Conservation (phyloP, 2,888 invertebrate species). For the Acleris sparsana region DNA sequence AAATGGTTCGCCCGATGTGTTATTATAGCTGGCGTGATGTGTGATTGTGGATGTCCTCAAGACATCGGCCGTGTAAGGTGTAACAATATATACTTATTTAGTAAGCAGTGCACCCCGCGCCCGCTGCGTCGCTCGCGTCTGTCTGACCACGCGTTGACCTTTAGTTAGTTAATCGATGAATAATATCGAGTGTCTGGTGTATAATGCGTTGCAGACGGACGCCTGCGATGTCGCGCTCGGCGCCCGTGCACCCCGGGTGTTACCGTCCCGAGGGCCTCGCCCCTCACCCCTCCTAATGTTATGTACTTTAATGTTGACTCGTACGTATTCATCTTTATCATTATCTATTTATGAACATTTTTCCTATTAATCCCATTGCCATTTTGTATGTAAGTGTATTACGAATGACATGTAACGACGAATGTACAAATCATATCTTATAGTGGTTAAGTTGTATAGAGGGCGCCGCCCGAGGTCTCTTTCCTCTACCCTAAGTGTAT, state of each 20-base stretch:
- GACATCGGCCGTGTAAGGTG: constrained; percentile 21
- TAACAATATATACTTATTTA: constrained; percentile 34
- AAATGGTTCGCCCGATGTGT: constrained; percentile 25
- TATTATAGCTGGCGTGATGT: constrained; percentile 20
- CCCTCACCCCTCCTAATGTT: constrained; percentile 39
- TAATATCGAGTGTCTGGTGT: too few relatives aligned
- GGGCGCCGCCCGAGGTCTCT: constrained; percentile 17
- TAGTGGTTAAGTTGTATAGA: constrained; percentile 26
- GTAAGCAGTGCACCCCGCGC: constrained; percentile 29
- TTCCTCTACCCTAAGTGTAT: constrained; percentile 28
- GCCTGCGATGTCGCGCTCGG: constrained; percentile 19
- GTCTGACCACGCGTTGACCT: too few relatives aligned
- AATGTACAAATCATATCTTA: constrained; percentile 38
- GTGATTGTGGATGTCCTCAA: constrained; percentile 25
- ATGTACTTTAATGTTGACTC: constrained; percentile 53
- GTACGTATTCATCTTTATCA: constrained; percentile 51
- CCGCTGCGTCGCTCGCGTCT: background rate
- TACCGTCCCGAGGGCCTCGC: constrained; percentile 49
- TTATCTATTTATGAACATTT: constrained; percentile 42
- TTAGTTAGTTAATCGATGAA: too few relatives aligned
- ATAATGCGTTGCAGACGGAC: too few relatives aligned
- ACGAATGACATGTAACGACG: constrained; percentile 34
- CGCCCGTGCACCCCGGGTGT: constrained; percentile 45
- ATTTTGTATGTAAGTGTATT: constrained; percentile 30
- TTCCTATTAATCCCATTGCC: constrained; percentile 37